Base-by-base conservation (phyloP, 2,888 invertebrate genomes). In the Ypsolopha sequella region DNA sequence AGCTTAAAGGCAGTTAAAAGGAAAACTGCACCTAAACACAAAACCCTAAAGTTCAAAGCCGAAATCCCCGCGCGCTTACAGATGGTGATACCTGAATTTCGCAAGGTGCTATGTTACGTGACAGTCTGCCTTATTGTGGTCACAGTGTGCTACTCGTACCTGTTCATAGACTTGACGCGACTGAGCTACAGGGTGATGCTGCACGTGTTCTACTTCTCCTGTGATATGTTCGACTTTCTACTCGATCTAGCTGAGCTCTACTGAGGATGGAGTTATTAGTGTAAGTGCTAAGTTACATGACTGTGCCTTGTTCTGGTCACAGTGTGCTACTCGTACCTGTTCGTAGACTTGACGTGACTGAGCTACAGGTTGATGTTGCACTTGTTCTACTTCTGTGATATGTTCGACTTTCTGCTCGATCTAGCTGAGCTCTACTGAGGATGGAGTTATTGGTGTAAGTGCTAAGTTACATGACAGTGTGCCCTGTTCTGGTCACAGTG, bases 191-290 rank as follows among this genome's bases (percentile, higher is more conserved):
- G 78, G 58, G 53, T 79, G n/a, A 43, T 82, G 52, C 59, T 82
- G 54, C 73, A 86, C 50, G 56, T 70, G 53, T 86, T 86, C 58
- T 86, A 86, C 56, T 65, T 82, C 47, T 70, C 66, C 52, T 81
- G 85, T 55, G 85, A 86, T 53, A 63, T 82, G 68, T 61, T 85
- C 57, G 80, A 81, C 59, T 60, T 84, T 10, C 60, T 86, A 41
- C 79, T 86, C 71, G 84, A 85, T 59, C 63, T 85, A 39, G 81
- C 84, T 6, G 85, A 82, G 60, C 64, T 80, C 50, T 80, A 80
- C 55, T 81, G 70, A 76, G 56, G 60, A 75, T 69, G 67, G 52
- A 57, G 52, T 66, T 60, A 58, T 9, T 53, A 51, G 46, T 46
- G 48, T 38, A 13, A 13, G 48, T 13, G 13, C 14, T 48, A 24